Conservation (phyloP, 2,888 invertebrate species). For the Exocentrus adspersus region DNA sequence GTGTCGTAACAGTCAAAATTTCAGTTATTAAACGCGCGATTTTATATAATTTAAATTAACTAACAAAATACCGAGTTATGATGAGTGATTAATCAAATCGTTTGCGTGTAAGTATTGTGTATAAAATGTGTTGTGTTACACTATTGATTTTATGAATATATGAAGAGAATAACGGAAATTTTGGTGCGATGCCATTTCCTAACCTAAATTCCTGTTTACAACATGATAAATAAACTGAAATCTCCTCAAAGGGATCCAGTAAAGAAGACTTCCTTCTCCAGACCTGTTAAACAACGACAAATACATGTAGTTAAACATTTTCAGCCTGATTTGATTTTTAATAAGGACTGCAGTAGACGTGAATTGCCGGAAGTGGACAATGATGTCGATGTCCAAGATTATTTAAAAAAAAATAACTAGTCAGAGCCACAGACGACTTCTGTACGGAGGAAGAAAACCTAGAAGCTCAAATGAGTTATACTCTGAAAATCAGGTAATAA, state of each 20-base stretch:
- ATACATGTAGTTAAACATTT: conserved; percentile 30
- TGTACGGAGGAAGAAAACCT: neutral
- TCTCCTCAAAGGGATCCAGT: neutral
- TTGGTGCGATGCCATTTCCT: conserved; percentile 15
- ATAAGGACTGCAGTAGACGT: conserved; percentile 17
- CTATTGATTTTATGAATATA: conserved; percentile 5
- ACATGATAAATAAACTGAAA: conserved; percentile 30
- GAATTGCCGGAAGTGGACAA: conserved; percentile 31
- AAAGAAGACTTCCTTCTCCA: conserved; percentile 11
- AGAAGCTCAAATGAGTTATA: neutral
- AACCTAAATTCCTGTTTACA: conserved; percentile 32
- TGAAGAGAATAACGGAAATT: conserved; percentile 10
- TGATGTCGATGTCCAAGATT: conserved; percentile 19
- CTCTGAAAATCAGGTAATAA: conserved; percentile 2
- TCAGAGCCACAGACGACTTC: neutral
- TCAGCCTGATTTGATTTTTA: conserved; percentile 21
- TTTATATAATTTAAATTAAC: neutral
- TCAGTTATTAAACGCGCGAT: conserved; percentile 14
- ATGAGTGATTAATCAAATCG: neutral
- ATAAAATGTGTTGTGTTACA: conserved; percentile 9
- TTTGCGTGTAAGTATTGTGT: neutral
- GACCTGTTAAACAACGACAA: neutral
- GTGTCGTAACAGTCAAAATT: conserved; percentile 29
- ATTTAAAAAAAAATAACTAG: conserved; percentile 3
- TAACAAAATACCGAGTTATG: neutral